Conservation (phyloP, 2,888 invertebrate species). For the Gandaritis pyraliata region DNA sequence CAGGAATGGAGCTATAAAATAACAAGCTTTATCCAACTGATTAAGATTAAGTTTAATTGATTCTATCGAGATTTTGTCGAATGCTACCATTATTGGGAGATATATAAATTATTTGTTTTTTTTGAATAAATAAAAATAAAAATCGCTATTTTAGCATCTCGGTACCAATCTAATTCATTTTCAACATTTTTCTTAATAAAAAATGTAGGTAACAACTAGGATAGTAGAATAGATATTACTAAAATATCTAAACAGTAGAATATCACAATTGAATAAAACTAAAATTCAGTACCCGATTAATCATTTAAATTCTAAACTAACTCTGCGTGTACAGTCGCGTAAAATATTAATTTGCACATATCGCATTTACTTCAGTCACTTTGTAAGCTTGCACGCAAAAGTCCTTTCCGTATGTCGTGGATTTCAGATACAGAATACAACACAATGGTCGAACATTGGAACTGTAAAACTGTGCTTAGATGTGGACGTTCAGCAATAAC, state of each 20-base stretch:
- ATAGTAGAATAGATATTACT: too few species aligned
- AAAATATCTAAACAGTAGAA: too few species aligned
- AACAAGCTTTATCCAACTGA: conserved; percentile 30
- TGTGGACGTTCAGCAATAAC: too few species aligned
- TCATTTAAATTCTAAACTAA: conserved; percentile 7
- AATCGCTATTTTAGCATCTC: too few species aligned
- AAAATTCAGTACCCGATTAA: conserved; percentile 10
- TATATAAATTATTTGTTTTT: too few species aligned
- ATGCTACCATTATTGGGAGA: background rate
- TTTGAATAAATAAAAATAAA: too few species aligned
- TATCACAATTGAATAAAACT: too few species aligned
- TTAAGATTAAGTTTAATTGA: conserved; percentile 26
- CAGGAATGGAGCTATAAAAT: conserved; percentile 38
- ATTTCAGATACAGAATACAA: background rate
- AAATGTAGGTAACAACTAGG: too few species aligned
- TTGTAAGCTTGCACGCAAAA: conserved; percentile 20
- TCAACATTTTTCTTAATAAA: too few species aligned
- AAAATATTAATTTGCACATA: conserved; percentile 27
- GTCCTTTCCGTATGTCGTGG: conserved; percentile 12
- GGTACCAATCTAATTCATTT: too few species aligned
- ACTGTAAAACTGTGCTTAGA: too few species aligned
- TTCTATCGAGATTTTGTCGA: conserved; percentile 6
- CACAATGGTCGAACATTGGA: too few species aligned
- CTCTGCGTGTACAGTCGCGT: conserved; percentile 19
- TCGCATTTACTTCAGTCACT: conserved; percentile 21